Evolutionary conservation across 2,797 vertebrate species (phyloP), one percentile per base, ranked within the genome.

Genomic region (Phataginus tricuspis): DNA sequence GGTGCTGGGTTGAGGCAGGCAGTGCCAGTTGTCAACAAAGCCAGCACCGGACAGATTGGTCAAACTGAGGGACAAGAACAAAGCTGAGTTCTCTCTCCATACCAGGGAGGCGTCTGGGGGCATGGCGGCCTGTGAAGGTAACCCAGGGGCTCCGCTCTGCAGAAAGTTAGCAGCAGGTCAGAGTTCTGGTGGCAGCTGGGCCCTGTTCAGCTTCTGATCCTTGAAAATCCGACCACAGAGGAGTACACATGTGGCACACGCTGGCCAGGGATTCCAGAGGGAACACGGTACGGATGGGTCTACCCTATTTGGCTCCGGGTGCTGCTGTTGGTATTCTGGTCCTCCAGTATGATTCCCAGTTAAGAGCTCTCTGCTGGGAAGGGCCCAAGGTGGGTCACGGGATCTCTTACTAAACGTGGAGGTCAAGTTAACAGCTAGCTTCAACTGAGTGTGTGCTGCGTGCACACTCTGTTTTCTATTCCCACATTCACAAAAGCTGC

Each of bases 121-220:
- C 45, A 10, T 11, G 45, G 45, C 11, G 45, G 45, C 93, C 96
- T 95, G 84, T 86, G 86, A 93, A 95, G 94, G 93, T 86, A 97
- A 97, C 83, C 85, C 45, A 45, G 82, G 93, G 96, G 87, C 97
- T 96, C 88, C 0, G n/a, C 19, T 2, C 7, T 2, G 64, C 64
- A 92, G 93, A 71, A 75, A 96, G 96, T 94, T 85, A 97, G 91
- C 34, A 15, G 49, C 87, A n/a, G 97, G 94, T 97, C 97, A 97
- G 64, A 79, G 34, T 79, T 91, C 25, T 85, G 88, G 66, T 9
- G 83, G 34, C 4, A 79, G 59, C 1, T 51, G 14, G 78, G 19
- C 87, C 61, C 72, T 78, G 63, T 25, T 78, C 66, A 79, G 68
- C 31, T 49, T 45, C 90, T 88, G 92, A 86, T 91, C 72, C 96